A percentile compares a stretch with the other conserved stretches of the same genome.
Conservation (phyloP, 2,797 vertebrate genomes). For the Lerista edwardsae region DNA sequence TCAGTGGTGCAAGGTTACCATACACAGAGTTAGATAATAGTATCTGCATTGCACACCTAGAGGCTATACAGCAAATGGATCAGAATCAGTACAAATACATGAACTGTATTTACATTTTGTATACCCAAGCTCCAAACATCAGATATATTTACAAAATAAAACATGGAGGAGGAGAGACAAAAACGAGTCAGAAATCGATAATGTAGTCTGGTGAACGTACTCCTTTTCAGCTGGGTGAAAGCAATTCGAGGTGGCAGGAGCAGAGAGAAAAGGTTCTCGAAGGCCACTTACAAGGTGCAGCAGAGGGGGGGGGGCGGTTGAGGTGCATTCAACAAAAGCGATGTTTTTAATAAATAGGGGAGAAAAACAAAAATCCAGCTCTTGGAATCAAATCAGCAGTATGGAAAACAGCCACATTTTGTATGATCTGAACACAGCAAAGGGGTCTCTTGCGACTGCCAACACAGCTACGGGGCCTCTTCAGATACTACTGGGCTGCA, state of each 20-base stretch:
- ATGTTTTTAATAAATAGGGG: conserved; percentile 43
- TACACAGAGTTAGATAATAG: conserved; percentile 92
- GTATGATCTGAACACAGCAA: conserved; percentile 31
- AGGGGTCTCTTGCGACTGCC: neutral
- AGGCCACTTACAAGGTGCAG: conserved; percentile 76
- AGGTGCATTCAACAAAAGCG: conserved; percentile 44
- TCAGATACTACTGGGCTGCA: conserved; percentile 5
- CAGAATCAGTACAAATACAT: conserved; percentile 99
- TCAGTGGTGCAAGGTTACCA: conserved; percentile 98
- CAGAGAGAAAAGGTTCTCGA: conserved; percentile 68
- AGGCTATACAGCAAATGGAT: conserved; percentile 98
- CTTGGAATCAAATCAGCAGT: conserved; percentile 22
- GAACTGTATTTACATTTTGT: conserved; percentile 99
- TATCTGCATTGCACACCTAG: conserved; percentile 97
- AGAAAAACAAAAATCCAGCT: neutral
- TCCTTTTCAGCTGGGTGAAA: conserved; percentile 79
- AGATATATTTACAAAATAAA: conserved; percentile 99
- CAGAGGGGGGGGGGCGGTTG: neutral
- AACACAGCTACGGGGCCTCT: conserved; percentile 30
- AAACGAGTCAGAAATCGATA: conserved; percentile 80
- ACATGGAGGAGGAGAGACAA: conserved; percentile 80
- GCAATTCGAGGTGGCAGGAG: conserved; percentile 46
- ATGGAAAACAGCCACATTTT: conserved; percentile 4
- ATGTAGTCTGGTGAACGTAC: conserved; percentile 89
- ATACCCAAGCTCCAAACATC: conserved; percentile 97